Percentiles rank a stretch among this genome's conserved stretches.
Conservation (phyloP, 2,888 invertebrate species). For the Gastrophysa polygoni region DNA sequence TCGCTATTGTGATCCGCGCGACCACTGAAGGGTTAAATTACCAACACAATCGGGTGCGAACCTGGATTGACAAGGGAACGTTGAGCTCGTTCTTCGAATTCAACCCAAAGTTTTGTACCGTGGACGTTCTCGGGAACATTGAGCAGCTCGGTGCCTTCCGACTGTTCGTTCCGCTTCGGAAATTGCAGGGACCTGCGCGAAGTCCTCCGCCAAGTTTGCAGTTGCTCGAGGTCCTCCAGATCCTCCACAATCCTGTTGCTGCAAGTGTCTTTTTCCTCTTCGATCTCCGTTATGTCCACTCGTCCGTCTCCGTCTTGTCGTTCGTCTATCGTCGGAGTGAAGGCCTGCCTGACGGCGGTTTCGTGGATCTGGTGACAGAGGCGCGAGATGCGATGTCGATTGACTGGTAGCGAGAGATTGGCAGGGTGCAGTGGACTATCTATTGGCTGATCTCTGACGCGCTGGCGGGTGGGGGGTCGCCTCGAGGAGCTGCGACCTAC, state of each 20-base stretch:
- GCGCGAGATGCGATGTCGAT: slow-evolving; percentile 57
- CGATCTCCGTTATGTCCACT: slow-evolving; percentile 50
- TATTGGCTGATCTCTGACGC: slow-evolving; percentile 32
- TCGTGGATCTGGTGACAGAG: slow-evolving; percentile 60
- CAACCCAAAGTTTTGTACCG: too few relatives aligned
- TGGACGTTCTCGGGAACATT: slow-evolving; percentile 60
- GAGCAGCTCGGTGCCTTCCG: slow-evolving; percentile 38
- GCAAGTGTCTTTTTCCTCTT: slow-evolving; percentile 46
- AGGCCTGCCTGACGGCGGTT: slow-evolving; percentile 54
- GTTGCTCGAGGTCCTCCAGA: slow-evolving; percentile 52
- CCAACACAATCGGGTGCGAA: too few relatives aligned
- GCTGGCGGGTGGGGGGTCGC: slow-evolving; percentile 61
- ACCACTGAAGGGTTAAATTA: too few relatives aligned
- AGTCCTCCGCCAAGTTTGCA: slow-evolving; percentile 68
- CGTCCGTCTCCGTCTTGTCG: slow-evolving; percentile 48
- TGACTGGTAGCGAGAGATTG: slow-evolving; percentile 48
- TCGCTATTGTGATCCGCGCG: too few relatives aligned
- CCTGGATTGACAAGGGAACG: too few relatives aligned
- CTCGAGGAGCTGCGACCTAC: slow-evolving; percentile 61
- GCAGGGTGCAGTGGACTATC: slow-evolving; percentile 35
- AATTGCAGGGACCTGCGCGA: slow-evolving; percentile 73
- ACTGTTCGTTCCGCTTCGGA: slow-evolving; percentile 59
- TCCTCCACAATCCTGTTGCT: slow-evolving; percentile 50
- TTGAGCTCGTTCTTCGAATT: too few relatives aligned
- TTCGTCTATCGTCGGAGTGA: slow-evolving; percentile 43